A percentile compares a stretch with the other conserved stretches of the same genome.
phyloP scores from a whole-genome alignment of 1,140 invertebrate species.

The Macrobrachium rosenbergii region DNA sequence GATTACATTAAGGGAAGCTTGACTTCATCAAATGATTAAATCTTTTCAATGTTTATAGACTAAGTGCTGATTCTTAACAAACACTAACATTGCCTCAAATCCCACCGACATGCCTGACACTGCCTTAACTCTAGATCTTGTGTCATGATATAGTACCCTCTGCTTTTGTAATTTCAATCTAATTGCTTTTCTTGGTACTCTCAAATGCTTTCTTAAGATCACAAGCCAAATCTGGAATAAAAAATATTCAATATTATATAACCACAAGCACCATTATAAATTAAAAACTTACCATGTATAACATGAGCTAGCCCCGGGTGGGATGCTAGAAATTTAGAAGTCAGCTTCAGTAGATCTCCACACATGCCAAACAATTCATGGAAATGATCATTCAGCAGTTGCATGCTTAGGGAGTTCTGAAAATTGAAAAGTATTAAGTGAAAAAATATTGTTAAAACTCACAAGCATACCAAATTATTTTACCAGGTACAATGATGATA shows the following conservation, averaged over 20 bases:
- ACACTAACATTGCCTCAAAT: too few relatives aligned
- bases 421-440: conserved; percentile 9
- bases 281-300: conserved; percentile 70
- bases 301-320: conserved; percentile 68
- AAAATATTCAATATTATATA: neutral
- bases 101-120: too few relatives aligned
- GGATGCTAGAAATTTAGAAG: conserved; percentile 69
- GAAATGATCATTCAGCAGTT: conserved; percentile 73
- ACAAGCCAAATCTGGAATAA: too few relatives aligned
- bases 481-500: neutral
- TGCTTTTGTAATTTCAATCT: too few relatives aligned
- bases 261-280: neutral
- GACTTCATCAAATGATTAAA: too few relatives aligned
- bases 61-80: too few relatives aligned
- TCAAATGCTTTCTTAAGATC: too few relatives aligned
- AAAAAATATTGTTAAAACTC: neutral
- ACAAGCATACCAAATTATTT: neutral
- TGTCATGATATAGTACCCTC: too few relatives aligned
- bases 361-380: conserved; percentile 73
- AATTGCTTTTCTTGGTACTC: too few relatives aligned
- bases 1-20: too few relatives aligned
- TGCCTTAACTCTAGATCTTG: too few relatives aligned
- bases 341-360: conserved; percentile 71
- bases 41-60: too few relatives aligned
- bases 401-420: conserved; percentile 68